Base-by-base conservation (phyloP, 2,113 vertebrate genomes). In the Terrapene triunguis region DNA sequence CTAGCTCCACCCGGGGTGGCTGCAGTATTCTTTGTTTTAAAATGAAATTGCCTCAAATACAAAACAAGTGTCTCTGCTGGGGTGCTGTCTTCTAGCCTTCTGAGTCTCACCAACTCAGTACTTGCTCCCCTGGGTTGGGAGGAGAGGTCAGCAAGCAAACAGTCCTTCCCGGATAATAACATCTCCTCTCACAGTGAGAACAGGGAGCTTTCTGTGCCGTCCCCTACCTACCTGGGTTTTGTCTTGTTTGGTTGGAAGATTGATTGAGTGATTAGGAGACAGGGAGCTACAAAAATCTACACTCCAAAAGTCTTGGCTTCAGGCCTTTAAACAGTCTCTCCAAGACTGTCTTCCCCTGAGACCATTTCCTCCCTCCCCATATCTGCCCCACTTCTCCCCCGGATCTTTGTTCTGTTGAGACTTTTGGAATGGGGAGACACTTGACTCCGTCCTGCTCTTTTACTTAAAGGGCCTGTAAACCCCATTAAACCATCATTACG, bases 1-100 rank as follows among this genome's bases (percentile, higher is more conserved):
- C 44, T 5, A 19, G 42, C 42, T 1, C 4, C 21, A 29, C 54
- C 6, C 3, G 2, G 57, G 19, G 35, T 6, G 16, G 10, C n/a
- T 17, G 29, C n/a, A 29, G 29, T 48, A 69, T 35, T 69, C 35
- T 69, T 69, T 69, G 62, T 69, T 69, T 69, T 69, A 69, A 69
- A 72, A 72, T 38, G 9, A 38, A 72, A 72, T 72, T 21, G 38
- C 35, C 65, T 72, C 35, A 72, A 62, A 72, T 35, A 19, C 35
- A n/a, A 38, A 19, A 38, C 19, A 72, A 38, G 17, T 10, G 8
- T 69, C 6, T 69, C 32, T 69, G 14, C 14, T 72, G 35, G 10
- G 65, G 35, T 69, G 35, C 65, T 21, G n/a, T 72, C n/a, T 38
- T 72, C 19, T 69, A 69, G 17, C 35, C 9, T 69, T 19, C 35